Percentiles rank a stretch among this genome's conserved stretches.
Conservation (phyloP, 1,140 invertebrate genomes). For the Copidosoma floridanum region DNA sequence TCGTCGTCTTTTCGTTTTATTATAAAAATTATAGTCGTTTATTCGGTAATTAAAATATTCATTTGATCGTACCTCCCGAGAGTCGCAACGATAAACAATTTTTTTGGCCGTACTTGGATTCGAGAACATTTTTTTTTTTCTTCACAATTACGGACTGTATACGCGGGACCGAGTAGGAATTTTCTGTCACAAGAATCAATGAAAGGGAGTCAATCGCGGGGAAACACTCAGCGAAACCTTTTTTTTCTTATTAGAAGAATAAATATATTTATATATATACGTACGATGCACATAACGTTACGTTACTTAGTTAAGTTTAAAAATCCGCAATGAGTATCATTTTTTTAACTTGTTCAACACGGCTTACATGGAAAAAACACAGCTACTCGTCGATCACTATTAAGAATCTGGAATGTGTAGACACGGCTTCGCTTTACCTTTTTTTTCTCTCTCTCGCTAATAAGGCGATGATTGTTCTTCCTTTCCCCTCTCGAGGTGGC, state of each 20-base stretch:
- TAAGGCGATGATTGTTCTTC: neutral
- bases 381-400: conserved; percentile 25
- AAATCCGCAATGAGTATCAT: conserved; percentile 19
- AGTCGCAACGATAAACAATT: conserved; percentile 10
- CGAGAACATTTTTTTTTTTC: conserved; percentile 1
- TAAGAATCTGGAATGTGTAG: conserved; percentile 21
- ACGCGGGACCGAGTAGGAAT: neutral
- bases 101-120: neutral
- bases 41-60: conserved; percentile 19
- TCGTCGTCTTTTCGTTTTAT: neutral
- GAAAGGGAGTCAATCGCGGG: neutral
- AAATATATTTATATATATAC: neutral
- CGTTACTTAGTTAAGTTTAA: conserved; percentile 15
- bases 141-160: too few species aligned
- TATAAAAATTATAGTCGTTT: conserved; percentile 19
- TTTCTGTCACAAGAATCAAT: neutral
- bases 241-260: neutral
- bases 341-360: too few species aligned
- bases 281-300: neutral
- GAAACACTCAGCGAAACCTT: too few species aligned
- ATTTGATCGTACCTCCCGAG: neutral
- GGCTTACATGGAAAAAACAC: conserved; percentile 29
- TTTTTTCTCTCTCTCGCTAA: neutral
- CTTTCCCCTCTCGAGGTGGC: neutral
- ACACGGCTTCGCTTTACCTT: conserved; percentile 10